Conservation (phyloP, 2,797 vertebrate genomes). For the Macrochelys suwanniensis region DNA sequence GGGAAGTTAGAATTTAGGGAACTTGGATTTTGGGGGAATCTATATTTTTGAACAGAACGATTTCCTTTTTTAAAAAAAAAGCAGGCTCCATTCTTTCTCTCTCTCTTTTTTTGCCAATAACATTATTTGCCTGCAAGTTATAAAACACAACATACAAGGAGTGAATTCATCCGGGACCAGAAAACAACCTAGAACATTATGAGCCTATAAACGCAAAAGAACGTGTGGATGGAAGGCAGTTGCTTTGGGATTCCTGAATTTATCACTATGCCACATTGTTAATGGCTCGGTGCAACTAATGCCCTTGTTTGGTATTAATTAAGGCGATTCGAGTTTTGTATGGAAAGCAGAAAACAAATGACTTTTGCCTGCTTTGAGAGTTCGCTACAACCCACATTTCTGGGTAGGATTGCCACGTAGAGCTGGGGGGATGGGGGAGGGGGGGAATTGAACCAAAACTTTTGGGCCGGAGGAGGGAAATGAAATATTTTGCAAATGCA, state of each 20-base stretch:
- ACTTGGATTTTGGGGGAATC: neutral
- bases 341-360: too few relatives aligned
- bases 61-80: neutral
- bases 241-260: neutral
- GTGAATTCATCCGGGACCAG: neutral
- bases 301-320: too few relatives aligned
- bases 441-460: too few relatives aligned
- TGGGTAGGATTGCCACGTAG: too few relatives aligned
- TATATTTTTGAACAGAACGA: accelerated
- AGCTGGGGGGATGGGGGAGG: too few relatives aligned
- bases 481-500: too few relatives aligned
- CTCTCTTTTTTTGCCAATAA: neutral
- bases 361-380: too few relatives aligned
- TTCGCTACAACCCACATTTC: too few relatives aligned
- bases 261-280: too few relatives aligned
- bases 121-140: neutral
- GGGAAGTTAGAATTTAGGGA: neutral
- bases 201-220: neutral
- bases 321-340: too few relatives aligned
- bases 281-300: accelerated
- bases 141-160: neutral
- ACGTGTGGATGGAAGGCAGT: neutral
- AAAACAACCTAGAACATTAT: neutral
- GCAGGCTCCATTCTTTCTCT: neutral
- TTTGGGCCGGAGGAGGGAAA: too few relatives aligned